phyloP scores from a whole-genome alignment of 2,888 invertebrate species.

The Drosophila anomelani region DNA sequence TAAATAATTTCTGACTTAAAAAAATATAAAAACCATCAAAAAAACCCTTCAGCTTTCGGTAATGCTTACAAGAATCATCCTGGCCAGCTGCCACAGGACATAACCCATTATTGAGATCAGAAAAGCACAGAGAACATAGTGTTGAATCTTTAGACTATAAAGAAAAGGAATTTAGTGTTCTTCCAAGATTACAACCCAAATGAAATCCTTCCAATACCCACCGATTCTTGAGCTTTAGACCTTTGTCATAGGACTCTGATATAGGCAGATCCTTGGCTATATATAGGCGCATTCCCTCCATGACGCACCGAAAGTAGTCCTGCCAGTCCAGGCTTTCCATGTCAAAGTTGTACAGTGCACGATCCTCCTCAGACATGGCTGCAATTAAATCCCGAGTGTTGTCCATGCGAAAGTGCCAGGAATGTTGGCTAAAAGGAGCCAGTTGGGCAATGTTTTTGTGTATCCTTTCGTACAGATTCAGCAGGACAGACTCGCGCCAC shows the following conservation, averaged over 20 bases:
- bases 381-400: slow-evolving; percentile 85
- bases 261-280: slow-evolving; percentile 91
- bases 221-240: background rate
- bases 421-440: slow-evolving; percentile 89
- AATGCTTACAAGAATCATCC: background rate
- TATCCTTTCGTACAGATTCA: slow-evolving; percentile 91
- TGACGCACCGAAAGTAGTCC: slow-evolving; percentile 85
- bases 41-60: background rate
- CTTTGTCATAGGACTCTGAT: slow-evolving; percentile 84
- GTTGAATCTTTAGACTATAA: background rate
- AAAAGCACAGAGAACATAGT: background rate
- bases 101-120: background rate
- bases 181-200: too few species aligned
- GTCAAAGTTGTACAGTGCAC: slow-evolving; percentile 89
- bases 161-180: too few species aligned
- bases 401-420: slow-evolving; percentile 89
- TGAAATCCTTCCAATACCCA: background rate
- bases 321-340: slow-evolving; percentile 90
- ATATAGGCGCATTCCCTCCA: slow-evolving; percentile 90
- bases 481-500: slow-evolving; percentile 84
- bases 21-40: background rate
- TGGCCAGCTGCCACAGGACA: background rate
- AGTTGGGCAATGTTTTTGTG: slow-evolving; percentile 91
- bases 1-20: background rate
- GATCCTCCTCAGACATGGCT: slow-evolving; percentile 82